phyloP scores from a whole-genome alignment of 2,888 invertebrate genomes.

The Scaptomyza reducta region DNA sequence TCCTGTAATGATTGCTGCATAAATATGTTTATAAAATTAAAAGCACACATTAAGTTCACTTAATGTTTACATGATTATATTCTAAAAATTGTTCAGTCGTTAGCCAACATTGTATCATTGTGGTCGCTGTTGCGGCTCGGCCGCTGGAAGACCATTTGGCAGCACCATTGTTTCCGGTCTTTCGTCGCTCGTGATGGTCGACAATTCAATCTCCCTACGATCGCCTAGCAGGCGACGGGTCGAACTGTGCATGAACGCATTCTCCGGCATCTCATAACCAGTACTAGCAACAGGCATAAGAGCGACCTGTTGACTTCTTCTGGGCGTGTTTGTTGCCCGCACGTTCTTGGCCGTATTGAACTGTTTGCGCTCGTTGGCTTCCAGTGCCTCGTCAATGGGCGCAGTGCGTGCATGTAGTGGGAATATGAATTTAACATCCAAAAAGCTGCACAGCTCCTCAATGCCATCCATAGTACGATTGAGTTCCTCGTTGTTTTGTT shows the following conservation, averaged over 20 bases:
- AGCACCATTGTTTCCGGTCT: conserved; percentile 57
- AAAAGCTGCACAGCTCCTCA: conserved; percentile 84
- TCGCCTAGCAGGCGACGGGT: conserved; percentile 80
- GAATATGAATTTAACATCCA: conserved; percentile 82
- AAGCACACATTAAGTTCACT: conserved; percentile 19
- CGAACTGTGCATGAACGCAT: conserved; percentile 79
- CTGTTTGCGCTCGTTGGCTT: conserved; percentile 83
- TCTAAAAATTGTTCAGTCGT: conserved; percentile 50
- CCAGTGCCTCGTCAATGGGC: conserved; percentile 83
- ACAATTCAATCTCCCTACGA: conserved; percentile 82
- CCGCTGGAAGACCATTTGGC: conserved; percentile 67
- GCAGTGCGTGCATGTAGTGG: conserved; percentile 68
- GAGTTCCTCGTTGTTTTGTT: conserved; percentile 70
- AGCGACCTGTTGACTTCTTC: not conserved
- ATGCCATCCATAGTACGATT: conserved; percentile 85
- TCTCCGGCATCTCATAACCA: conserved; percentile 82
- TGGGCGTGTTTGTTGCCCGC: not conserved
- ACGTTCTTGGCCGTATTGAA: conserved; percentile 32
- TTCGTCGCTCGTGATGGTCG: conserved; percentile 79
- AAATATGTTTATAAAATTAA: conserved; percentile 22
- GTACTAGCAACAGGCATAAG: conserved; percentile 1
- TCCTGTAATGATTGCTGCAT: conserved; percentile 18
- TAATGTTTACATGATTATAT: conserved; percentile 9
- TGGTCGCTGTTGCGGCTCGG: conserved; percentile 68
- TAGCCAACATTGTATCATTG: conserved; percentile 25